Conservation (phyloP, 2,888 invertebrate genomes). For the Bedellia somnulentella region DNA sequence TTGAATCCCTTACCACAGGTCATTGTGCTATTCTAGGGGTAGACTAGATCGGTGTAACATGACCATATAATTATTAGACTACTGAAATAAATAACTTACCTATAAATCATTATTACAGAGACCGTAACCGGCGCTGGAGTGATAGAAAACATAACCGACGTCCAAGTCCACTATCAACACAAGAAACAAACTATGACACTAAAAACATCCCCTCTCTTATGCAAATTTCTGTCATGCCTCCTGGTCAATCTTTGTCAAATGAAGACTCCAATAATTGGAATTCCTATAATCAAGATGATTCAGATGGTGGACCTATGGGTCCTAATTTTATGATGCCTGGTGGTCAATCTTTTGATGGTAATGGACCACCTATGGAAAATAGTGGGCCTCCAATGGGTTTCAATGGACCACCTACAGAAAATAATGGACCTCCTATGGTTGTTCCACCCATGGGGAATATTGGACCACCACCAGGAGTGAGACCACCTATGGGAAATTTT, state of each 20-base stretch:
- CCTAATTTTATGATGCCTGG: slow-evolving; percentile 9
- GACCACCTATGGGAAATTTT: slow-evolving; percentile 3
- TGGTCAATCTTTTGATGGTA: slow-evolving; percentile 1
- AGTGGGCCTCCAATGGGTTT: slow-evolving; percentile 9
- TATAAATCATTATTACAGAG: no score
- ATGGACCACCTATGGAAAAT: slow-evolving; percentile 6
- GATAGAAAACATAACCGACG: slow-evolving; percentile 9
- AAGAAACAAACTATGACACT: slow-evolving; percentile 17
- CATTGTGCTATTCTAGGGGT: no score
- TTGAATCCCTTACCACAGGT: no score
- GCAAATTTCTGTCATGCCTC: slow-evolving; percentile 35
- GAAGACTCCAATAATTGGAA: slow-evolving; percentile 24
- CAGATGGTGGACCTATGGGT: slow-evolving; percentile 11
- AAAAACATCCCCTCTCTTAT: slow-evolving; percentile 32
- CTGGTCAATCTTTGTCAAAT: slow-evolving; percentile 20
- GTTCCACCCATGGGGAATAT: slow-evolving; percentile 14
- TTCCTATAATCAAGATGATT: slow-evolving; percentile 10
- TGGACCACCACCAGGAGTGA: slow-evolving; percentile 14
- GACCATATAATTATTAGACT: no score
- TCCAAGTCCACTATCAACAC: slow-evolving; percentile 31
- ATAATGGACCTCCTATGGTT: slow-evolving; percentile 13
- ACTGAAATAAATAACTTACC: no score
- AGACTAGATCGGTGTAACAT: no score
- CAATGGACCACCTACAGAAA: slow-evolving; percentile 11
- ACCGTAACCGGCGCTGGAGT: no score